Conservation (phyloP, 1,140 invertebrate genomes). For the Grapholita molesta region DNA sequence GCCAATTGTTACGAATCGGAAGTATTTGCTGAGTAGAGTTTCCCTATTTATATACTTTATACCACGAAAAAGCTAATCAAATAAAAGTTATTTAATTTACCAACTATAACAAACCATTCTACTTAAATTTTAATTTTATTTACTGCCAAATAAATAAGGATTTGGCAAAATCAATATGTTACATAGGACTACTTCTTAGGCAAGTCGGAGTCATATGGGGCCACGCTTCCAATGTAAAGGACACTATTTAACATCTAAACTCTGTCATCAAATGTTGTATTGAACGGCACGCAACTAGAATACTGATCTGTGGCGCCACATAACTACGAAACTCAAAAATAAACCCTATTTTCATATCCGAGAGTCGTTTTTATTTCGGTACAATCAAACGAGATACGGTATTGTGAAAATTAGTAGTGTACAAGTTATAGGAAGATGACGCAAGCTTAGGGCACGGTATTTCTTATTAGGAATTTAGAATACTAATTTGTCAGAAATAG, state of each 20-base stretch:
- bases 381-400: not conserved
- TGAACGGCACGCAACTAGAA: not conserved
- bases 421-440: not conserved
- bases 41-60: no score
- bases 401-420: not conserved
- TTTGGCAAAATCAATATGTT: no score
- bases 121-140: no score
- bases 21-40: no score
- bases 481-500: not conserved
- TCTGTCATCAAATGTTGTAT: not conserved
- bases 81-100: no score
- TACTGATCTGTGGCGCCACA: not conserved
- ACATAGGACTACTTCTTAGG: no score
- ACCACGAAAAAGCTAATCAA: no score
- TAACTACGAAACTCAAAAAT: not conserved
- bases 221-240: no score
- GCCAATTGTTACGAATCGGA: no score
- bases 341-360: not conserved
- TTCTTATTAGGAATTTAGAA: not conserved
- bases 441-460: not conserved
- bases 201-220: no score
- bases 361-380: not conserved
- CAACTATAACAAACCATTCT: no score
- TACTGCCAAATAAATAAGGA: no score
- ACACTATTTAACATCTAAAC: not conserved